Base-by-base conservation (phyloP, 2,797 vertebrate genomes). In the Steatocranus sp. region DNA sequence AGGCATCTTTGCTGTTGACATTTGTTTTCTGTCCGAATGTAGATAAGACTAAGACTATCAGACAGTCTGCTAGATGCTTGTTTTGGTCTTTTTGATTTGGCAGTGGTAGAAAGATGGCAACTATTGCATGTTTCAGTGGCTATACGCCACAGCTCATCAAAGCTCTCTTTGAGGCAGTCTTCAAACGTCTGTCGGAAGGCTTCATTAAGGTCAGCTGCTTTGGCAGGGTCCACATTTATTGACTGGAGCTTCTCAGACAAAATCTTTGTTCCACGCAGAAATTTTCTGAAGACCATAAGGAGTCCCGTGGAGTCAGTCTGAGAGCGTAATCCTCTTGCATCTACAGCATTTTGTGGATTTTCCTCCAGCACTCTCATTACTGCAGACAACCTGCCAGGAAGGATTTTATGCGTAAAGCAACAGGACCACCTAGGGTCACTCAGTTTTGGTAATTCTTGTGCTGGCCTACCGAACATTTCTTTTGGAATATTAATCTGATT, bases 291-390 rank as follows among this genome's bases (percentile, higher is more conserved):
- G 30, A 58, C 30, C 27, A 32, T 32, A 58, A 32, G 9, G 27
- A 18, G 27, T 11, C 27, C 27, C 2, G 3, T 58, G 30, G 30
- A 58, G 30, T 32, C 54, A 58, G 30, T 58, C 54, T 58, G 54
- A 58, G 17, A 58, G 27, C 2, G 6, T 18, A 58, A 32, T 58
- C 54, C 54, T 58, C 54, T 32, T 58, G 54, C 54, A 58, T 58
- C 17, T 34, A 58, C 30, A 58, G 6, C 17, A 34, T 61, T 61
- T 61, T 61, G 56, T 61, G 17, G 30, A 34, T 61, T 61, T 34
- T 61, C 56, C 0, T 34, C 30, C 17, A n/a, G 30, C 17, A 0
- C 30, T 61, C 10, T 61, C 56, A n/a, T 61, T 34, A 34, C 30
- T n/a, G 56, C 17, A 34, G 17, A 61, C 56, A 61, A 34, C 4